A percentile compares a stretch with the other conserved stretches of the same genome.
Evolutionary conservation across 2,888 invertebrate species (phyloP).

Genomic region (Parthenolecanium corni): DNA sequence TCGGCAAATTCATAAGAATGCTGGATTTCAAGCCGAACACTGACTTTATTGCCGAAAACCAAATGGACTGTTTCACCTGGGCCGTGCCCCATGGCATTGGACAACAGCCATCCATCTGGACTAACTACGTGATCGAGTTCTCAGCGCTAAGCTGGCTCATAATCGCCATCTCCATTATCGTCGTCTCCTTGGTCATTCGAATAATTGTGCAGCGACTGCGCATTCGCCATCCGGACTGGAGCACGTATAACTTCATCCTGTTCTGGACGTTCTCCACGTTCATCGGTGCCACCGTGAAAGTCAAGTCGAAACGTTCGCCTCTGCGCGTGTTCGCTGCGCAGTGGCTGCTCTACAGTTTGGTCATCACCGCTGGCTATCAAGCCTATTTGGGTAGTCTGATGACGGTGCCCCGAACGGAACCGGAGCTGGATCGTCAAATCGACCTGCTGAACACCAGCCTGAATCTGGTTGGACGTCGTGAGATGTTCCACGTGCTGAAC

Average conservation of each 20-base stretch:
- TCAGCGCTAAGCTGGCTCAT: slow-evolving; percentile 34
- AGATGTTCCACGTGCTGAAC: slow-evolving; percentile 32
- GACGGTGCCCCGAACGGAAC: slow-evolving; percentile 33
- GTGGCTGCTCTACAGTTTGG: slow-evolving; percentile 34
- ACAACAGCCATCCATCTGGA: slow-evolving; percentile 34
- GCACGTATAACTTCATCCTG: slow-evolving; percentile 8
- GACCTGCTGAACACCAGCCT: slow-evolving; percentile 33
- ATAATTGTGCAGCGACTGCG: neutral
- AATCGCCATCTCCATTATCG: slow-evolving; percentile 30
- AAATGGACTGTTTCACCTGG: slow-evolving; percentile 36
- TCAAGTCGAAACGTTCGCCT: slow-evolving; percentile 30
- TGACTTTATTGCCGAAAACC: slow-evolving; percentile 33
- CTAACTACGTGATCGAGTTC: slow-evolving; percentile 34
- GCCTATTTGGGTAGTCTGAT: slow-evolving; percentile 33
- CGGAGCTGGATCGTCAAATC: slow-evolving; percentile 32
- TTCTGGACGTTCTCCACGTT: slow-evolving; percentile 32
- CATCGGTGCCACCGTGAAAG: slow-evolving; percentile 32
- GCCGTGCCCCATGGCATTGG: slow-evolving; percentile 35
- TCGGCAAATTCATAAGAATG: slow-evolving; percentile 34
- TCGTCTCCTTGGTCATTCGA: slow-evolving; percentile 22
- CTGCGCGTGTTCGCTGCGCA: slow-evolving; percentile 33
- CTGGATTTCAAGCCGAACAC: slow-evolving; percentile 33
- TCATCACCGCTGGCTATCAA: slow-evolving; percentile 30
- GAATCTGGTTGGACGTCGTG: slow-evolving; percentile 32
- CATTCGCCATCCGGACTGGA: slow-evolving; percentile 14